A percentile compares a stretch with the other conserved stretches of the same genome.
Evolutionary conservation across 1,140 invertebrate genomes (phyloP).

Genomic region (Meloidogyne hapla): DNA sequence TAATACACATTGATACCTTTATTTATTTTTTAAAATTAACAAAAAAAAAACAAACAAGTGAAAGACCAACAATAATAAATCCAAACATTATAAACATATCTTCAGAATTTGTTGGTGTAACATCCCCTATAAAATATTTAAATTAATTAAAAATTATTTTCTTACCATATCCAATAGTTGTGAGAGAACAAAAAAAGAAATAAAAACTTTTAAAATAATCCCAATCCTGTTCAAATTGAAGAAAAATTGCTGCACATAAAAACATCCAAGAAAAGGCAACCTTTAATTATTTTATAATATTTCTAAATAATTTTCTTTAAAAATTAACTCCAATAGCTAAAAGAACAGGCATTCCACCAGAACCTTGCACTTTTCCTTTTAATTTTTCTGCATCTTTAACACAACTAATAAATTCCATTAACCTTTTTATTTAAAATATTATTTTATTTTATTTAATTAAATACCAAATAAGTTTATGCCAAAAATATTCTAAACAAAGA

Average conservation of each 20-base stretch:
- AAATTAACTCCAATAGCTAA: constrained; percentile 25
- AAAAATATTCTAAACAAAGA: constrained; percentile 45
- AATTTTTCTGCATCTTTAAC: constrained; percentile 58
- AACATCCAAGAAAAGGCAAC: constrained; percentile 56
- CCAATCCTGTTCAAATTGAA: constrained; percentile 63
- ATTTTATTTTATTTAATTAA: constrained; percentile 8
- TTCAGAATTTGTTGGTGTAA: constrained; percentile 62
- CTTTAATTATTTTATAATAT: constrained; percentile 25
- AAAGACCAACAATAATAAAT: constrained; percentile 61
- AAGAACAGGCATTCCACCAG: constrained; percentile 59
- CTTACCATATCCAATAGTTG: constrained; percentile 62
- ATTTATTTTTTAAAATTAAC: neutral
- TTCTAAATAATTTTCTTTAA: constrained; percentile 20
- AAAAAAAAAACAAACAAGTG: constrained; percentile 42
- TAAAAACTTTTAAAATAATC: constrained; percentile 64
- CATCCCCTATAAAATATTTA: constrained; percentile 51
- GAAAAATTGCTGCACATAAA: constrained; percentile 62
- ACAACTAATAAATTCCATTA: constrained; percentile 59
- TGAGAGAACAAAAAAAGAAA: constrained; percentile 62
- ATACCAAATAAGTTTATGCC: constrained; percentile 52
- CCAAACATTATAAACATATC: constrained; percentile 60
- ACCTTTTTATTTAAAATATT: constrained; percentile 29
- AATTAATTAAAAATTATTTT: constrained; percentile 9
- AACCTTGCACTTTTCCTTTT: constrained; percentile 41
- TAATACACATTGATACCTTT: constrained; percentile 59